Conservation (phyloP, 2,113 vertebrate genomes). For the Pagrus major region DNA sequence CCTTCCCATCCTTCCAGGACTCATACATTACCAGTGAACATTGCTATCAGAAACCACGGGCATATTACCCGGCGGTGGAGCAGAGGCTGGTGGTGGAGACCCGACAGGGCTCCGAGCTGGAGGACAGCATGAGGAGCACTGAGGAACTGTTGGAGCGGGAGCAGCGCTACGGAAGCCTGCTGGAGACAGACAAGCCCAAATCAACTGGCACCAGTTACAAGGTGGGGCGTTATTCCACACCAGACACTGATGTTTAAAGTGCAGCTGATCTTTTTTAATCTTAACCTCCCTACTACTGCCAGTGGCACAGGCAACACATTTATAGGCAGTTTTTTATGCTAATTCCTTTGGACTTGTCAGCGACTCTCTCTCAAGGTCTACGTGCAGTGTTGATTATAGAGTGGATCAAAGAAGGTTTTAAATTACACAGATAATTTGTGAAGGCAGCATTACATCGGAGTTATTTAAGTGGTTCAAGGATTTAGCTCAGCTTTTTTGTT, state of each 20-base stretch:
- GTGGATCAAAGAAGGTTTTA: background rate
- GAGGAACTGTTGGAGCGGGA: slow-evolving; percentile 87
- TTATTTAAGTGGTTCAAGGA: background rate
- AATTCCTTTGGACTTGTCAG: background rate
- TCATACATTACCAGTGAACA: slow-evolving; percentile 97
- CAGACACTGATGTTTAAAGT: background rate
- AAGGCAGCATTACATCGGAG: background rate
- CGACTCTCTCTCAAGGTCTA: background rate
- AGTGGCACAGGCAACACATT: background rate
- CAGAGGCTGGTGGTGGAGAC: slow-evolving; percentile 95
- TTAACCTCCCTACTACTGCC: background rate
- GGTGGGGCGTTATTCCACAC: slow-evolving; percentile 74
- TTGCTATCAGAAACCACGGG: slow-evolving; percentile 97
- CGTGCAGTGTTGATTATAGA: background rate
- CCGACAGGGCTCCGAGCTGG: slow-evolving; percentile 87
- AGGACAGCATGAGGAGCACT: slow-evolving; percentile 89
- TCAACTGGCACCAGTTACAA: slow-evolving; percentile 82
- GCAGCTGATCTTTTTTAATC: background rate
- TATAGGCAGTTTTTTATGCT: background rate
- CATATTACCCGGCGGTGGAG: slow-evolving; percentile 94
- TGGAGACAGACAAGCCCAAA: slow-evolving; percentile 88
- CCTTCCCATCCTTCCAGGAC: slow-evolving; percentile 88
- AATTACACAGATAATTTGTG: background rate
- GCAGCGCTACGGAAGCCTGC: slow-evolving; percentile 86
- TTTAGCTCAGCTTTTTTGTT: background rate